Evolutionary conservation across 2,113 vertebrate species (phyloP).

Genomic region (Plestiodon gilberti): DNA sequence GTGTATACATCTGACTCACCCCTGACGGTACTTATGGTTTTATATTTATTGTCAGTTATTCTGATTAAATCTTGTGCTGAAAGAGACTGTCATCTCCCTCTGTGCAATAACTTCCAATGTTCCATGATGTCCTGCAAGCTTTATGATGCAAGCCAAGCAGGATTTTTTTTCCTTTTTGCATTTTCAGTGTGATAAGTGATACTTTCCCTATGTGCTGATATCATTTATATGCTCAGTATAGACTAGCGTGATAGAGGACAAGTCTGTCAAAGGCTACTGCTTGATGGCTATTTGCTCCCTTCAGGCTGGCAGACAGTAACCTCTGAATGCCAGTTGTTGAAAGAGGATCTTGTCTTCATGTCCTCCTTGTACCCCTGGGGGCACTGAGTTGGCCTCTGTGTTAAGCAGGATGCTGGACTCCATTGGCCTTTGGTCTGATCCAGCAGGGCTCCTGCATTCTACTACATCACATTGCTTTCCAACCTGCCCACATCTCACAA

Average conservation of each 20-base stretch:
- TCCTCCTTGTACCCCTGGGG: too few species aligned
- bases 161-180: background rate
- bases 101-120: background rate
- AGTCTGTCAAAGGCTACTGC: too few species aligned
- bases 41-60: background rate
- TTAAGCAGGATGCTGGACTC: too few species aligned
- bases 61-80: conserved; percentile 14
- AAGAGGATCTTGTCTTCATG: too few species aligned
- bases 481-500: background rate
- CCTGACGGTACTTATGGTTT: background rate
- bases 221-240: background rate
- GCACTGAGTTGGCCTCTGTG: too few species aligned
- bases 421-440: too few species aligned
- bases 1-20: background rate
- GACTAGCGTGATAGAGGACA: too few species aligned
- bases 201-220: background rate
- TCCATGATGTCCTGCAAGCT: background rate
- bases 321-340: too few species aligned
- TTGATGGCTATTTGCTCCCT: too few species aligned
- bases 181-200: background rate
- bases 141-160: background rate
- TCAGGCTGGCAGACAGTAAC: too few species aligned
- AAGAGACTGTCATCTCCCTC: background rate
- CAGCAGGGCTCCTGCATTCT: too few species aligned
- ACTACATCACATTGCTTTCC: background rate